A percentile compares a stretch with the other conserved stretches of the same genome.
These are phyloP conservation scores for Enteromius argenteus DNA, from an alignment of 2,797 vertebrate genomes.

Conservation along the genomic window DNA sequence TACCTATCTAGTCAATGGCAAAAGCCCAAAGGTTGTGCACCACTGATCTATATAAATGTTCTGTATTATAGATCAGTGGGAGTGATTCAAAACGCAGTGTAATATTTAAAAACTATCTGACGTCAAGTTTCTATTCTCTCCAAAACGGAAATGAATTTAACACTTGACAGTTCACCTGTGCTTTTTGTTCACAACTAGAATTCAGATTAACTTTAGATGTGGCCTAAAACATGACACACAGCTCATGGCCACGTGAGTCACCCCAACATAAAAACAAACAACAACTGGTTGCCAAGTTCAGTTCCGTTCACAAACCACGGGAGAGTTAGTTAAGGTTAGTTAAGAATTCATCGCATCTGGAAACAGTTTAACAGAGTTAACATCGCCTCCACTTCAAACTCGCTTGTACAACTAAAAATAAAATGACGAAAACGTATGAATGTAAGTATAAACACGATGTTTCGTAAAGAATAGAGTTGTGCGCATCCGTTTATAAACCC, in stretches of 20 bases:
- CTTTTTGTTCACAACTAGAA: neutral
- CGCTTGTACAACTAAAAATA: neutral
- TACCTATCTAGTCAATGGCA: neutral
- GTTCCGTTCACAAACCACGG: neutral
- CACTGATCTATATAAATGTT: neutral
- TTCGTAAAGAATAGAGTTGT: neutral
- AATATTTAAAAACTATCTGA: neutral
- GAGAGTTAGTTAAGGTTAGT: too few species aligned
- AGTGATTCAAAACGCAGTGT: neutral
- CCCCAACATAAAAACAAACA: neutral
- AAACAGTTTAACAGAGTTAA: too few species aligned
- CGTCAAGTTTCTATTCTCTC: neutral
- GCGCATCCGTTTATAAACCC: neutral
- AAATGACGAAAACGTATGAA: neutral
- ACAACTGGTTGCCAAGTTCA: neutral
- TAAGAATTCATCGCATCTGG: neutral
- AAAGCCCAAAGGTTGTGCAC: neutral
- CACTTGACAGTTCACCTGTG: neutral
- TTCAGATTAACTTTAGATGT: neutral
- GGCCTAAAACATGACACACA: neutral
- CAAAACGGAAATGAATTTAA: neutral
- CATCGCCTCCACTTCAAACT: neutral
- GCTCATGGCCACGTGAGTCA: neutral
- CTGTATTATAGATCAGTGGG: neutral
- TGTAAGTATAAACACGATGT: neutral